phyloP scores from a whole-genome alignment of 2,888 invertebrate genomes.

The Clusia tigrina region DNA sequence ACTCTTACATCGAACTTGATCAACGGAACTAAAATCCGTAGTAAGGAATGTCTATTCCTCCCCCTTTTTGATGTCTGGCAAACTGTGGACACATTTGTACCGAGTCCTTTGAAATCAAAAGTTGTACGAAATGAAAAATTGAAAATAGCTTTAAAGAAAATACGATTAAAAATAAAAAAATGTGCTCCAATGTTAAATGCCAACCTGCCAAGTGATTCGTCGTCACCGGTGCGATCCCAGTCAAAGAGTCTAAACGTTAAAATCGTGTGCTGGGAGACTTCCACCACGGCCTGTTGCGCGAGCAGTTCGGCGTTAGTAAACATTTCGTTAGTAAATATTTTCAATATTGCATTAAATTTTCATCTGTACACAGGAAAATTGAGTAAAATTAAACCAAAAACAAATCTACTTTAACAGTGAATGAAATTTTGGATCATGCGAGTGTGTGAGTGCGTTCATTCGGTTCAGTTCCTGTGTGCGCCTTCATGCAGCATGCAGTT shows the following conservation, averaged over 20 bases:
- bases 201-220: conserved; percentile 94
- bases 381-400: neutral
- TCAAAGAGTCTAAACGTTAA: conserved; percentile 80
- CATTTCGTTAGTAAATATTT: neutral
- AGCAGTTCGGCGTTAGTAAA: no score
- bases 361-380: neutral
- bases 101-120: neutral
- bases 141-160: no score
- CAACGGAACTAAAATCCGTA: no score
- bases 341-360: neutral
- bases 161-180: no score
- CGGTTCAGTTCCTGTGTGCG: no score
- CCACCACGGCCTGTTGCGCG: conserved; percentile 71
- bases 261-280: conserved; percentile 67
- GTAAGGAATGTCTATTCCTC: neutral
- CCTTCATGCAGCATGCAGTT: no score
- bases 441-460: no score
- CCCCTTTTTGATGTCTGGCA: neutral
- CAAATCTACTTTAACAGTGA: no score
- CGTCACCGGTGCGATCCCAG: conserved; percentile 90
- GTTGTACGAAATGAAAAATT: conserved; percentile 17
- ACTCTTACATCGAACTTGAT: no score
- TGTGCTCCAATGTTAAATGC: conserved; percentile 40
- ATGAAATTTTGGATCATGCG: no score
- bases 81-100: neutral